Base-by-base conservation (phyloP, 1,140 invertebrate species). In the Heliconius nattereri region DNA sequence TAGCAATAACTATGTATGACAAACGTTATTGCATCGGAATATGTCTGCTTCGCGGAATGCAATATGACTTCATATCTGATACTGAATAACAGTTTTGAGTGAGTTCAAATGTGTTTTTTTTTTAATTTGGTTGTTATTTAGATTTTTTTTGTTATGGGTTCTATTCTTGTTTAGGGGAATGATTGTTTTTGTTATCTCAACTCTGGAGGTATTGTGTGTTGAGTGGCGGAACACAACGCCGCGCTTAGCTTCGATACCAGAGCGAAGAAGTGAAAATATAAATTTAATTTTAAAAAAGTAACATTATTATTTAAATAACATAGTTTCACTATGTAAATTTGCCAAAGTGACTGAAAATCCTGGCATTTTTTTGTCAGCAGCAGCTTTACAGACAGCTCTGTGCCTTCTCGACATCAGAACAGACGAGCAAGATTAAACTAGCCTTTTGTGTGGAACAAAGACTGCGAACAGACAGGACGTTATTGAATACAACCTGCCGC, bases 31-130 rank as follows among this genome's bases (percentile, higher is more conserved):
- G 81, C 84, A 71, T 84, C 82, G 82, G 82, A 73, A 78, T 80
- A 80, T 66, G 11, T 66, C 26, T 57, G 54, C n/a, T 76, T 40
- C 81, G 74, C 81, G 81, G 85, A 88, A 85, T 85, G 87, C 87
- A 88, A 88, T 88, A 88, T 85, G 83, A 84, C 82, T 88, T 79
- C 81, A 79, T 81, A 78, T 78, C 54, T 29, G 54, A 49, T n/a
- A n/a, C 32, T 32, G 32, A 32, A 80, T 80, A 76, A 76, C 71
- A 80, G 71, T 7, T 66, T 74, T 74, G 45, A 75, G n/a, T 57
- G 32, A 35, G 57, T 75, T 75, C 29, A 35, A 75, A 75, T 75
- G 23, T 60, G 0, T 37, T 40, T 40, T 37, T 37, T 9, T 37
- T 1, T 37, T 37, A 37, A 7, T 7, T 37, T 37, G 8, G 37